These are phyloP conservation scores for Zenarchopterus dispar DNA, from an alignment of 2,797 vertebrate genomes.

Conservation along the genomic window DNA sequence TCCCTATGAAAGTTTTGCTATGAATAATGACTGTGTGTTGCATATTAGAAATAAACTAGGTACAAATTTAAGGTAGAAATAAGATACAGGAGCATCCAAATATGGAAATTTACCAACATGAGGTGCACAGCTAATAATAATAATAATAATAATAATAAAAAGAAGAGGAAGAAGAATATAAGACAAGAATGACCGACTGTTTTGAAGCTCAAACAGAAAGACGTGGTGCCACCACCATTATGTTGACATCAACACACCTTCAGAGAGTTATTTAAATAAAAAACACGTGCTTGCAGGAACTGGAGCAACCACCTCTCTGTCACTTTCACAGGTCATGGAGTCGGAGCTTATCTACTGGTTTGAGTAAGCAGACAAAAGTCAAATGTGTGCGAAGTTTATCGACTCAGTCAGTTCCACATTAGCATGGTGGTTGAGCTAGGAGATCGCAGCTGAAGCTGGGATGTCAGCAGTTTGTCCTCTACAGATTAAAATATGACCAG, in stretches of 20 bases:
- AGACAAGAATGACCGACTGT: not conserved
- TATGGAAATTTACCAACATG: not conserved
- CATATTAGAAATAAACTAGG: conserved; percentile 19
- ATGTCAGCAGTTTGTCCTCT: conserved; percentile 4
- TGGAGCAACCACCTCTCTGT: conserved; percentile 41
- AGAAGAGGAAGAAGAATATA: not conserved
- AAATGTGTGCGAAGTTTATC: conserved; percentile 25
- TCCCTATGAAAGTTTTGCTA: conserved; percentile 61
- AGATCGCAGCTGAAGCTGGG: too few relatives aligned
- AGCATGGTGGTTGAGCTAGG: conserved; percentile 7
- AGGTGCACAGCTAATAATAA: not conserved
- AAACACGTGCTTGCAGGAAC: conserved; percentile 58
- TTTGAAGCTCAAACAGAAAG: conserved; percentile 1
- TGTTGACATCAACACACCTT: conserved; percentile 23
- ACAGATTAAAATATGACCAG: conserved; percentile 6
- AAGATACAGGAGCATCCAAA: conserved; percentile 4
- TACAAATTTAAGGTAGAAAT: conserved; percentile 9
- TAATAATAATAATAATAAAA: not conserved
- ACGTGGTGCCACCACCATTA: conserved; percentile 14
- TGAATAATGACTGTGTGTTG: conserved; percentile 64
- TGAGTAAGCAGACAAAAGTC: conserved; percentile 40
- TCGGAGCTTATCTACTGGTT: conserved; percentile 44
- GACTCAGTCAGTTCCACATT: conserved; percentile 4
- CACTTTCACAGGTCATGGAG: conserved; percentile 36
- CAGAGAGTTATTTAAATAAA: conserved; percentile 47